Percentiles rank a stretch among this genome's conserved stretches.
Evolutionary conservation across 2,888 invertebrate species (phyloP).

Genomic region (Euphydryas editha): DNA sequence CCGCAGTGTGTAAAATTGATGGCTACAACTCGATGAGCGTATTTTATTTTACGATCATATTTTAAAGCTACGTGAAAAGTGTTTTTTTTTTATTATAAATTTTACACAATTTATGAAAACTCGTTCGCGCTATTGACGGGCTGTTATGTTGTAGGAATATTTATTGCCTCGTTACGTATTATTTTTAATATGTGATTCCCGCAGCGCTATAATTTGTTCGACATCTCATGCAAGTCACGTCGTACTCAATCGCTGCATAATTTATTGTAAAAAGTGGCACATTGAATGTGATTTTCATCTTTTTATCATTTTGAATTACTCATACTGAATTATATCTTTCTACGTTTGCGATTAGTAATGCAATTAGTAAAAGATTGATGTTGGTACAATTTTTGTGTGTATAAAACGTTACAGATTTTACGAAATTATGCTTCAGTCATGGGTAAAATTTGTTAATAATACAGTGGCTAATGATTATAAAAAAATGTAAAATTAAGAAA

Average conservation of each 20-base stretch:
- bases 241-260: conserved; percentile 13
- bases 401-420: too few species aligned
- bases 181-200: conserved; percentile 28
- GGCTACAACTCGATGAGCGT: conserved; percentile 40
- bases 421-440: too few species aligned
- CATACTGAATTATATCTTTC: neutral
- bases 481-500: too few species aligned
- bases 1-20: conserved; percentile 66
- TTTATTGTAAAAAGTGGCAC: conserved; percentile 5
- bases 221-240: conserved; percentile 22
- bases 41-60: conserved; percentile 42
- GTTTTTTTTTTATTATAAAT: conserved; percentile 31
- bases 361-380: neutral
- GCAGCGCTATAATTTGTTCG: conserved; percentile 16
- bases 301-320: neutral
- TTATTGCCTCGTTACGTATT: conserved; percentile 32
- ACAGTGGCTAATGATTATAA: too few species aligned
- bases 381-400: too few species aligned
- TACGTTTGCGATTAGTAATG: neutral
- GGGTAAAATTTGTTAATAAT: too few species aligned
- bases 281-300: conserved; percentile 3
- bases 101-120: conserved; percentile 32
- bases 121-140: conserved; percentile 35
- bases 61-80: conserved; percentile 30
- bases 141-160: conserved; percentile 33